A percentile compares a stretch with the other conserved stretches of the same genome.
These are phyloP conservation scores for Scaptomyza flava DNA, from an alignment of 2,888 invertebrate genomes.

Conservation along the genomic window DNA sequence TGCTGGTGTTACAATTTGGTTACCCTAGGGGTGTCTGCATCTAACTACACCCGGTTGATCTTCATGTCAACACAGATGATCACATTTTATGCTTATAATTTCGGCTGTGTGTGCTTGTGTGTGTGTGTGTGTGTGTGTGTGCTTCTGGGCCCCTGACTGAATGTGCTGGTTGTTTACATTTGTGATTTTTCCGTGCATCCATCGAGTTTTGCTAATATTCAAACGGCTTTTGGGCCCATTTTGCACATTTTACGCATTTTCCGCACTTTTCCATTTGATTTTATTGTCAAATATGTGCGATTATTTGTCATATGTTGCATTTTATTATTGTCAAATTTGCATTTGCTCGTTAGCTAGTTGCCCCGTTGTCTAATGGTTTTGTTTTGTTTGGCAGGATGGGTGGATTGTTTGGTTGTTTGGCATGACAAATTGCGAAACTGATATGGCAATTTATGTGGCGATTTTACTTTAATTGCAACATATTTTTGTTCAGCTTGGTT, in stretches of 20 bases:
- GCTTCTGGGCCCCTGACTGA: slow-evolving; percentile 3
- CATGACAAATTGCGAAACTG: slow-evolving; percentile 49
- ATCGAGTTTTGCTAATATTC: slow-evolving; percentile 58
- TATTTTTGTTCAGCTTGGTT: slow-evolving; percentile 20
- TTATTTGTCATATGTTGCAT: slow-evolving; percentile 79
- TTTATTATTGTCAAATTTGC: slow-evolving; percentile 78
- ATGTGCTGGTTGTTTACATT: slow-evolving; percentile 60
- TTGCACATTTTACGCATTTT: slow-evolving; percentile 44
- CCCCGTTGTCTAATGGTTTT: slow-evolving; percentile 55
- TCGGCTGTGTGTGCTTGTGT: slow-evolving; percentile 15
- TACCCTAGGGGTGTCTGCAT: slow-evolving; percentile 51
- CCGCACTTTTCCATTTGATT: slow-evolving; percentile 57
- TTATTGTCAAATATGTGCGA: slow-evolving; percentile 77
- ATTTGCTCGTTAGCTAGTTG: slow-evolving; percentile 69
- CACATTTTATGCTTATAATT: slow-evolving; percentile 81
- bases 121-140: slow-evolving; percentile 18
- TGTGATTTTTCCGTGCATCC: slow-evolving; percentile 54
- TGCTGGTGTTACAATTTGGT: slow-evolving; percentile 77
- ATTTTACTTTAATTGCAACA: slow-evolving; percentile 58
- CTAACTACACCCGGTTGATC: slow-evolving; percentile 74
- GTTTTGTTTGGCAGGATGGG: slow-evolving; percentile 25
- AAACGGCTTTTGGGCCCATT: slow-evolving; percentile 21
- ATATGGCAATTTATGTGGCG: slow-evolving; percentile 65
- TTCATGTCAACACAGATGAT: slow-evolving; percentile 85
- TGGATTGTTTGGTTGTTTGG: slow-evolving; percentile 44